Percentiles rank a stretch among this genome's conserved stretches.
phyloP scores from a whole-genome alignment of 2,113 vertebrate genomes.

The Ceyx melanurus region DNA sequence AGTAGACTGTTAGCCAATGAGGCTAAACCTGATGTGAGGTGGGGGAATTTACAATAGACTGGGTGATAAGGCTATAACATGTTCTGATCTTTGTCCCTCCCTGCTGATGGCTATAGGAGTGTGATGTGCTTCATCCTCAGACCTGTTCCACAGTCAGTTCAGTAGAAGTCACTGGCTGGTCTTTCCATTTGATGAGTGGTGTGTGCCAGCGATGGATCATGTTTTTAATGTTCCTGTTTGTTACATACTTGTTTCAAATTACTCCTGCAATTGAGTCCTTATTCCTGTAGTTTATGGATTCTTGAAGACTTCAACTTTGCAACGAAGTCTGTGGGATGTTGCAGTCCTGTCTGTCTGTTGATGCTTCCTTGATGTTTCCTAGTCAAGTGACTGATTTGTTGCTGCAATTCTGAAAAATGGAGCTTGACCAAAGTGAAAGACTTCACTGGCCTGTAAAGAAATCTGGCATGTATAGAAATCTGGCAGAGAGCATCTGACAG shows the following conservation, averaged over 20 bases:
- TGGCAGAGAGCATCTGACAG: neutral
- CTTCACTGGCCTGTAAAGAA: neutral
- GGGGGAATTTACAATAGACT: neutral
- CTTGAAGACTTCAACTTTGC: neutral
- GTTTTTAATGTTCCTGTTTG: neutral
- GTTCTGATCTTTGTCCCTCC: neutral
- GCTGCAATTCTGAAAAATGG: neutral
- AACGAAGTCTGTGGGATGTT: accelerated
- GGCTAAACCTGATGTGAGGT: neutral
- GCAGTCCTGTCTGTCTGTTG: neutral
- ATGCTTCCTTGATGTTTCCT: neutral
- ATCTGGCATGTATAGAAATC: neutral
- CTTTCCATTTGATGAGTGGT: neutral
- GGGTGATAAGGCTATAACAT: neutral
- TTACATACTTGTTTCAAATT: neutral
- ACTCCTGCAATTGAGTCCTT: neutral
- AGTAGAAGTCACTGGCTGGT: neutral
- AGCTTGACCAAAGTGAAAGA: neutral
- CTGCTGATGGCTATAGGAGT: neutral
- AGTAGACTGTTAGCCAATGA: neutral
- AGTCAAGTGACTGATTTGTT: neutral
- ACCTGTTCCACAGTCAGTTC: neutral
- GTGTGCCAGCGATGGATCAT: neutral
- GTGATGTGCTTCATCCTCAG: neutral
- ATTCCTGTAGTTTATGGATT: neutral